These are phyloP conservation scores for Hydrophis major DNA, from an alignment of 2,797 vertebrate species.

Conservation along the genomic window DNA sequence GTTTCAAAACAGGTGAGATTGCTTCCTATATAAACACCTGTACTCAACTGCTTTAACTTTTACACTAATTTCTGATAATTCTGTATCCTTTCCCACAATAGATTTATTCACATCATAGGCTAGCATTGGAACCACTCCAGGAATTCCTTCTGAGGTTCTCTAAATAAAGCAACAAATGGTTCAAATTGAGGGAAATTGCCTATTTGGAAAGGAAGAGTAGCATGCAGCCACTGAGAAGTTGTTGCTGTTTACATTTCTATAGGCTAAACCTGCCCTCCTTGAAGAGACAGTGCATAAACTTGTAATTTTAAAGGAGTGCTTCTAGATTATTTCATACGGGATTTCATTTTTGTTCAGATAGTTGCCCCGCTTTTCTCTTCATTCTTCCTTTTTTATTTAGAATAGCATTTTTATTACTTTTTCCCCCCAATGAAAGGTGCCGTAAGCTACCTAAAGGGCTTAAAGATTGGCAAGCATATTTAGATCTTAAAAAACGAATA, in stretches of 20 bases:
- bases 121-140: not conserved
- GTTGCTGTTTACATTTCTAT: not conserved
- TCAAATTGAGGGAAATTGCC: not conserved
- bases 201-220: not conserved
- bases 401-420: not conserved
- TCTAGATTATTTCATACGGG: not conserved
- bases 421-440: constrained; percentile 59
- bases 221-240: not conserved
- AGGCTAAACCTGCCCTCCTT: not conserved
- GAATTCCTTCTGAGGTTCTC: not conserved
- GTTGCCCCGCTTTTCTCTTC: not conserved
- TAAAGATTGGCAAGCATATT: constrained; percentile 74
- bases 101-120: not conserved
- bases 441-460: constrained; percentile 74
- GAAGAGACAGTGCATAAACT: not conserved
- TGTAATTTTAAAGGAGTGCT: not conserved
- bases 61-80: not conserved
- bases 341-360: not conserved
- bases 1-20: constrained; percentile 77
- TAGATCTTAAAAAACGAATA: constrained; percentile 75
- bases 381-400: not conserved
- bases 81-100: not conserved
- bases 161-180: not conserved
- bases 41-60: not conserved
- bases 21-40: not conserved